Conservation (phyloP, 2,113 vertebrate genomes). For the Empidonax traillii region DNA sequence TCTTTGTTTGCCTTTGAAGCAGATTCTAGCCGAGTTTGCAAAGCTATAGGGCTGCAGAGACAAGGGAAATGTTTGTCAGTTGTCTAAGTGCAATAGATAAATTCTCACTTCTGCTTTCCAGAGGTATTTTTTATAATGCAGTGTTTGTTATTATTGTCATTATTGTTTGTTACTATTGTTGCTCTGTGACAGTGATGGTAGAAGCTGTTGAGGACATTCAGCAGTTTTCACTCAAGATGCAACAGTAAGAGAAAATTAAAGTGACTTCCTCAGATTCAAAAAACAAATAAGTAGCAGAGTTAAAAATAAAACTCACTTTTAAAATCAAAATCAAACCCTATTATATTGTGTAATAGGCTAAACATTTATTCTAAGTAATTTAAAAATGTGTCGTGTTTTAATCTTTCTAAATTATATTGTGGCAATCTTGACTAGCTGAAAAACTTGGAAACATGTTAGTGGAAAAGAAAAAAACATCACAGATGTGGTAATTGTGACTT, state of each 20-base stretch:
- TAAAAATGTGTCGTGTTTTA: neutral
- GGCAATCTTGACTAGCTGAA: slow-evolving; percentile 37
- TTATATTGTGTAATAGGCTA: neutral
- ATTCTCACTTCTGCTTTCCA: neutral
- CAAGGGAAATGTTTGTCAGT: neutral
- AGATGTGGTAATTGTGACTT: slow-evolving; percentile 46
- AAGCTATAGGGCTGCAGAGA: neutral
- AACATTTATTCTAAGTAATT: neutral
- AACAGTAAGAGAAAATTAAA: neutral
- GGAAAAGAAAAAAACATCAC: slow-evolving; percentile 11
- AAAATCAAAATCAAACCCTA: neutral
- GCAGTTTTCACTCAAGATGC: neutral
- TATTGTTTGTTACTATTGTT: neutral
- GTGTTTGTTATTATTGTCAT: neutral
- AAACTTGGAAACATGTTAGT: slow-evolving; percentile 48
- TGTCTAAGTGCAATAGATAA: neutral
- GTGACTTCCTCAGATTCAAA: neutral
- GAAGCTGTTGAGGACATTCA: neutral
- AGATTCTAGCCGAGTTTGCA: neutral
- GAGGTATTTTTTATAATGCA: neutral
- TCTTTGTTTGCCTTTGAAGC: neutral
- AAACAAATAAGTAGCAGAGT: neutral
- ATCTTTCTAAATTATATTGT: neutral
- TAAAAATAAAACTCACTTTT: neutral
- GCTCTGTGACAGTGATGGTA: neutral